phyloP scores from a whole-genome alignment of 1,140 invertebrate species.

The Brachionus angularis region DNA sequence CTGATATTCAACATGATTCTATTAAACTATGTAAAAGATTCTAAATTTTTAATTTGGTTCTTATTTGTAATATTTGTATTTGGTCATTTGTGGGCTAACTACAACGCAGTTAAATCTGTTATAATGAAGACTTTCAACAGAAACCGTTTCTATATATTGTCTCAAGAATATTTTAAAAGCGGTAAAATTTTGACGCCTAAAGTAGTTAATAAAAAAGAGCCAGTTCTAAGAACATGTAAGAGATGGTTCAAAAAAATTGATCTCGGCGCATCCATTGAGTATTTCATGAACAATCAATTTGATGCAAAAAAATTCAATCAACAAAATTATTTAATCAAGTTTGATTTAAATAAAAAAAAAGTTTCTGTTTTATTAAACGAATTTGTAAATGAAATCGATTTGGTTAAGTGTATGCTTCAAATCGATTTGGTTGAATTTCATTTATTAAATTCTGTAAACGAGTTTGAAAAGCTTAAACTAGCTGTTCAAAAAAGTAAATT shows the following conservation, averaged over 20 bases:
- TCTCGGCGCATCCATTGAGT: neutral
- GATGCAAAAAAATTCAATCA: neutral
- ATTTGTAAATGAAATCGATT: neutral
- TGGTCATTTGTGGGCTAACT: constrained; percentile 29
- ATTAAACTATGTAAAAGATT: constrained; percentile 34
- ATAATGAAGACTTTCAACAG: constrained; percentile 37
- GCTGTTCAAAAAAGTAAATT: neutral
- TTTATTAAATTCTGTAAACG: neutral
- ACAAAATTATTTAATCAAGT: neutral
- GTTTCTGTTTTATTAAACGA: neutral
- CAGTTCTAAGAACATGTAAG: neutral
- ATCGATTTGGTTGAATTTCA: constrained; percentile 16
- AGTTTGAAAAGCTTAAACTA: neutral
- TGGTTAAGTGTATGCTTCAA: constrained; percentile 31
- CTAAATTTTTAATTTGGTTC: constrained; percentile 27
- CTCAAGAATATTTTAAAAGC: constrained; percentile 7
- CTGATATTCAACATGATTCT: constrained; percentile 43
- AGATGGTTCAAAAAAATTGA: neutral
- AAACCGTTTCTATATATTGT: constrained; percentile 18
- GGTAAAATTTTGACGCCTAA: neutral
- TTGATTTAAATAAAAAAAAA: constrained; percentile 20
- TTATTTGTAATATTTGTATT: constrained; percentile 17
- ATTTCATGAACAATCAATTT: neutral
- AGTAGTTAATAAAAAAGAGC: neutral
- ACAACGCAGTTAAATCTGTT: constrained; percentile 33